Evolutionary conservation across 37 sponge, comb jelly and placozoan genomes (phyloP), one percentile per base, ranked within the genome.

Genomic region (Mnemiopsis leidyi): DNA sequence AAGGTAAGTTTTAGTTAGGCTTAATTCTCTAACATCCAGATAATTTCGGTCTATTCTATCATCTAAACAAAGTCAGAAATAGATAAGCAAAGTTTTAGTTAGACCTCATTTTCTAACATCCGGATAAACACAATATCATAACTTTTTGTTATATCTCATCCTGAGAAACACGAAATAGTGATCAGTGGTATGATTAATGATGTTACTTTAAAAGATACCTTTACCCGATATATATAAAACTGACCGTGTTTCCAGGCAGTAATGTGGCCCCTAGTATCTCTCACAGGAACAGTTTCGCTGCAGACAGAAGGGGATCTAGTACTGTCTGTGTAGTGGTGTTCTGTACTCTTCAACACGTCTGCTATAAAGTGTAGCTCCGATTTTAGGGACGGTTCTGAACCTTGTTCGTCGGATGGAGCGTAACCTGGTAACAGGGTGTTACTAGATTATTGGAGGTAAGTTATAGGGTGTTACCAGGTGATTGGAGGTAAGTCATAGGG

Each of bases 321-420:
- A 1, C 29, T n/a, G 0, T 13, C 61, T 23, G 20, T 18, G 75
- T 71, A 71, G 30, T 71, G 75, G 25, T 71, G 75, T 28, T 79
- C 82, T 34, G 82, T 36, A 40, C 29, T 85, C 90, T 85, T 85
- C 90, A 85, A 85, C 90, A 85, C 90, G 61, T 85, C 90, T 61
- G 38, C 90, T 18, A 85, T 85, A 39, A 85, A 85, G 61, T 40
- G 40, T 3, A 85, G 40, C 29, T 85, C 90, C n/a, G 90, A 85
- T 18, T 85, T 28, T 18, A 85, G 90, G 9, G 90, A 85, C 26
- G 90, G 90, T 40, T 85, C 90, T 3, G 90, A 85, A 61, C 61
- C 37, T 32, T 71, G 75, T 28, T 71, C 75, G 75, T 79, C 82
- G 13, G 82, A 79, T 2, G 36, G 36, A 32, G 36, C 36, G 82